phyloP scores from a whole-genome alignment of 2,113 vertebrate species.

The Heterochromis multidens region DNA sequence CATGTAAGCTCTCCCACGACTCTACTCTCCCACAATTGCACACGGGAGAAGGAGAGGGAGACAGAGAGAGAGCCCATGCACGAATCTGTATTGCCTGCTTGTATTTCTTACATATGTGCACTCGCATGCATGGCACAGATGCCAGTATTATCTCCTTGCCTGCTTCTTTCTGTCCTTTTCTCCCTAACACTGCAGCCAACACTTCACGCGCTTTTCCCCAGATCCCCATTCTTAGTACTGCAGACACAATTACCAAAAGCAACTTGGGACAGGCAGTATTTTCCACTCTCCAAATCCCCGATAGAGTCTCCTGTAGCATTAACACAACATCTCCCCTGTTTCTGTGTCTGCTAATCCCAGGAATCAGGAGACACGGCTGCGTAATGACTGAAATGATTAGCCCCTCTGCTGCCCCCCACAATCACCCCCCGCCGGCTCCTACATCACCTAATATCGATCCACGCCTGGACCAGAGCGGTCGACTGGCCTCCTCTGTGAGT shows the following conservation, averaged over 20 bases:
- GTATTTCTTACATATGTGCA: background rate
- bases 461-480: conserved; percentile 9
- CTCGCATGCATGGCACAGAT: background rate
- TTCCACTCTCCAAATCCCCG: conserved; percentile 55
- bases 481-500: background rate
- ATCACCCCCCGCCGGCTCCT: conserved; percentile 12
- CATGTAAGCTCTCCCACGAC: conserved; percentile 52
- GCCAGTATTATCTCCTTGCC: background rate
- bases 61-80: background rate
- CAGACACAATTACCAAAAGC: conserved; percentile 43
- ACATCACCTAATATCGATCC: conserved; percentile 60
- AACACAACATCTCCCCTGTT: conserved; percentile 62
- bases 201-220: background rate
- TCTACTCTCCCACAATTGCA: conserved; percentile 12
- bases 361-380: conserved; percentile 56
- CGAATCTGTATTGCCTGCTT: background rate
- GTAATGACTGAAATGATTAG: conserved; percentile 73
- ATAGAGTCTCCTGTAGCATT: conserved; percentile 50
- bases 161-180: background rate
- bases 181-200: background rate
- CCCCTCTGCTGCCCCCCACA: conserved; percentile 25
- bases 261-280: conserved; percentile 40
- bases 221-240: background rate
- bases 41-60: background rate
- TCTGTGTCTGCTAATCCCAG: conserved; percentile 61